These are phyloP conservation scores for Drosophila tropicalis DNA, from an alignment of 1,140 invertebrate species.

Conservation along the genomic window DNA sequence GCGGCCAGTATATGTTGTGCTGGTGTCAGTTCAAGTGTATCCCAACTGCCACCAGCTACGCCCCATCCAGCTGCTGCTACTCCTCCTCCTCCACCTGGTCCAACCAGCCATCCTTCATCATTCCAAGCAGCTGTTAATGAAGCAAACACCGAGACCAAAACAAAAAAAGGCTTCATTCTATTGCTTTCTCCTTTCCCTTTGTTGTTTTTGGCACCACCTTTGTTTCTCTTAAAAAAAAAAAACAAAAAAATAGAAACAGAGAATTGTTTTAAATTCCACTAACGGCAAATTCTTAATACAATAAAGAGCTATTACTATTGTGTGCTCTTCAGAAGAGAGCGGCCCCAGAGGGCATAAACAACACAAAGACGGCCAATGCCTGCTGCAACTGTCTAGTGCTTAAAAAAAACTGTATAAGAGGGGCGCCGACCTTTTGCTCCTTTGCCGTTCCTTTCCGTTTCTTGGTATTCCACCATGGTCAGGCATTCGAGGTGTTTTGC, in stretches of 20 bases:
- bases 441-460: no score
- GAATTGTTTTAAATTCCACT: conserved; percentile 39
- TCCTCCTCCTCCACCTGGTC: conserved; percentile 11
- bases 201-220: conserved; percentile 9
- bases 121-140: conserved; percentile 53
- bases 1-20: conserved; percentile 43
- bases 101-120: neutral
- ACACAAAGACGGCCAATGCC: conserved; percentile 5
- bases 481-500: no score
- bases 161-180: conserved; percentile 7
- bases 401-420: conserved; percentile 27
- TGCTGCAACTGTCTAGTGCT: conserved; percentile 44
- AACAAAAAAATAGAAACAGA: conserved; percentile 32
- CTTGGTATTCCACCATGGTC: no score
- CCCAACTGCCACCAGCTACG: conserved; percentile 5
- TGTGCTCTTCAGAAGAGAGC: conserved; percentile 3
- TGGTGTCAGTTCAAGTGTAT: conserved; percentile 34
- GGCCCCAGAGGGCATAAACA: neutral
- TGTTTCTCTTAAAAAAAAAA: conserved; percentile 3
- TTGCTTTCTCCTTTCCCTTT: conserved; percentile 17
- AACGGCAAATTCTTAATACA: conserved; percentile 53
- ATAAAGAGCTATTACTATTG: conserved; percentile 46
- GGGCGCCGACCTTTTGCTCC: conserved; percentile 13
- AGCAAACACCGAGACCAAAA: conserved; percentile 38
- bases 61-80: conserved; percentile 9